Conservation (phyloP, 1,140 invertebrate genomes). For the Acromyrmex charruanus region DNA sequence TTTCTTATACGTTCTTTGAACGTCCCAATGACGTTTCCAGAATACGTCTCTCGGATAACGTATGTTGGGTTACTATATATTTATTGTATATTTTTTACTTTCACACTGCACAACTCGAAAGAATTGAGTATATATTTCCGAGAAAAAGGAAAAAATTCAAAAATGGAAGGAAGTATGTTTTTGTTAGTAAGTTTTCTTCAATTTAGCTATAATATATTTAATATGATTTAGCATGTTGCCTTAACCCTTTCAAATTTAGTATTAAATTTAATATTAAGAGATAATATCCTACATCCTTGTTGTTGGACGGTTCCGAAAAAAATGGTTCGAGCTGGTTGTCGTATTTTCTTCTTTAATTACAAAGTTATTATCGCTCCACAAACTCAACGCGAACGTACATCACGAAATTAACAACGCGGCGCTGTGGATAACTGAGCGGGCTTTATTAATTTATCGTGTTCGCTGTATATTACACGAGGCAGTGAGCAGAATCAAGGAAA, state of each 20-base stretch:
- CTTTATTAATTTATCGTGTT: conserved; percentile 84
- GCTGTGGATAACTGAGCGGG: conserved; percentile 59
- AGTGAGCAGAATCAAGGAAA: conserved; percentile 57
- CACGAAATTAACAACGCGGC: conserved; percentile 66
- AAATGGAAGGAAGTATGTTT: neutral
- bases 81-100: neutral
- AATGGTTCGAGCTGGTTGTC: conserved; percentile 27
- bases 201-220: neutral
- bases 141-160: neutral
- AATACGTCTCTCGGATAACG: no score
- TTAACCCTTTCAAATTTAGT: conserved; percentile 1
- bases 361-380: conserved; percentile 72
- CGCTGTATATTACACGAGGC: conserved; percentile 72
- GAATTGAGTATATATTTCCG: neutral
- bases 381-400: conserved; percentile 63
- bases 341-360: conserved; percentile 81
- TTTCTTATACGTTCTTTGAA: no score
- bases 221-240: conserved; percentile 11
- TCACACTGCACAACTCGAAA: neutral
- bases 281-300: conserved; percentile 29
- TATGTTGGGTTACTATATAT: neutral
- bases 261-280: conserved; percentile 12
- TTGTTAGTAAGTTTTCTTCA: neutral
- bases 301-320: conserved; percentile 3
- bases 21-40: no score